Evolutionary conservation across 1,140 invertebrate genomes (phyloP).

Genomic region (Camponotus floridanus): DNA sequence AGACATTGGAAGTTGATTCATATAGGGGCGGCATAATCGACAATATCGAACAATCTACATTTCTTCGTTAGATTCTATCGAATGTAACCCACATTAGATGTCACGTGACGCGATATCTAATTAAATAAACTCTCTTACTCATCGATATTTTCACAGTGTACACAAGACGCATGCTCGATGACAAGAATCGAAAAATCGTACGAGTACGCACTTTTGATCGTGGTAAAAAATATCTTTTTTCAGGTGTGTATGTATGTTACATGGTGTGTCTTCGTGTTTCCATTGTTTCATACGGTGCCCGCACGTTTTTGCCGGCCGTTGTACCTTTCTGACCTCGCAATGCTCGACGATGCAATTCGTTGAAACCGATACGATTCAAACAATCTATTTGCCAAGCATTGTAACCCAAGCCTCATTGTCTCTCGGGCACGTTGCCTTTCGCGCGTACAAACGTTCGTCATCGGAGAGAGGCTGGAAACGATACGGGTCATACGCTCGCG

Average conservation of each 20-base stretch:
- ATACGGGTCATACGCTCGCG: constrained; percentile 41
- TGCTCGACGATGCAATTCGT: constrained; percentile 65
- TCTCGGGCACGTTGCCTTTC: constrained; percentile 11
- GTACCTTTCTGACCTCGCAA: constrained; percentile 67
- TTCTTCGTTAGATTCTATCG: not conserved
- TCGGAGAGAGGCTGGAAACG: constrained; percentile 35
- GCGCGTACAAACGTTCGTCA: constrained; percentile 41
- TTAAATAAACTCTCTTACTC: constrained; percentile 28
- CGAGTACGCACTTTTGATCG: constrained; percentile 2
- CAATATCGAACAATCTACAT: constrained; percentile 31
- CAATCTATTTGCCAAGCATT: constrained; percentile 81
- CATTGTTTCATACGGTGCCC: constrained; percentile 50
- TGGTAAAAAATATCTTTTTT: constrained; percentile 7
- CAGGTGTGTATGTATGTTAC: not conserved
- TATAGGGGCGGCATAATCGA: not conserved
- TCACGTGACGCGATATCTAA: constrained; percentile 36
- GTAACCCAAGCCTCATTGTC: constrained; percentile 79
- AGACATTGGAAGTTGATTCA: constrained; percentile 62
- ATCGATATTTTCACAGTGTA: constrained; percentile 39
- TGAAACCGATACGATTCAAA: constrained; percentile 76
- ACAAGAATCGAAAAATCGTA: constrained; percentile 10
- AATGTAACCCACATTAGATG: constrained; percentile 29
- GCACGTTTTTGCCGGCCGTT: constrained; percentile 64
- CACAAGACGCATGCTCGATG: no score
- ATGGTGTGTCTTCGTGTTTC: constrained; percentile 40